phyloP scores from a whole-genome alignment of 2,888 invertebrate genomes.

The Drosophila longiperda region DNA sequence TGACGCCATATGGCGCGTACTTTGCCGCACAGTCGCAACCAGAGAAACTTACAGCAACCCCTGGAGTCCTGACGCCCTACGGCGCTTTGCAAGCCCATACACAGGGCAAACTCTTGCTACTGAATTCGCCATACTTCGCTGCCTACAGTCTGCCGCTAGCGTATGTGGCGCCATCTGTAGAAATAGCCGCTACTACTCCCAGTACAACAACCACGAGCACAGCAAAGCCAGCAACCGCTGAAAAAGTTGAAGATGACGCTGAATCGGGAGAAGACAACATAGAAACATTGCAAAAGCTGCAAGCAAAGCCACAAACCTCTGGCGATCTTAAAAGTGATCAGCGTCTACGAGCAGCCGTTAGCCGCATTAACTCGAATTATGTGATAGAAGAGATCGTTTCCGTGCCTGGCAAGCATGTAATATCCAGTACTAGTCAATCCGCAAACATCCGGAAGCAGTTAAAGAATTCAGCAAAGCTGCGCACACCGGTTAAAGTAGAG shows the following conservation, averaged over 20 bases:
- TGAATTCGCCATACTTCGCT: conserved; percentile 58
- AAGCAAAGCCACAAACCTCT: conserved; percentile 62
- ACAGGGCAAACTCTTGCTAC: conserved; percentile 30
- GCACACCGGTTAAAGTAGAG: conserved; percentile 75
- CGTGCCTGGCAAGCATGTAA: conserved; percentile 78
- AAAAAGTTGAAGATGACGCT: conserved; percentile 19
- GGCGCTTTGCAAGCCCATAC: conserved; percentile 52
- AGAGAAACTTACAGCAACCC: conserved; percentile 32
- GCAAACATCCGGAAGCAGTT: conserved; percentile 7
- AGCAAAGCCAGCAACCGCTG: conserved; percentile 50
- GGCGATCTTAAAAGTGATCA: conserved; percentile 72
- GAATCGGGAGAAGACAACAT: conserved; percentile 31
- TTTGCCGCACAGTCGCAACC: conserved; percentile 18
- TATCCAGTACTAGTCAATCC: conserved; percentile 47
- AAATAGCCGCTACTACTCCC: neutral
- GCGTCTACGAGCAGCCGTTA: conserved; percentile 76
- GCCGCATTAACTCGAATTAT: conserved; percentile 81
- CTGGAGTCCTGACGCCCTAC: conserved; percentile 28
- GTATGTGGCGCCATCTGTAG: conserved; percentile 62
- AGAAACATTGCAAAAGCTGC: conserved; percentile 62
- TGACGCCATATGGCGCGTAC: conserved; percentile 41
- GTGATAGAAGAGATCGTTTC: conserved; percentile 81
- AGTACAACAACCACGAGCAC: conserved; percentile 59
- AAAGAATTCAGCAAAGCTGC: conserved; percentile 40
- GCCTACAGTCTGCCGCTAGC: conserved; percentile 50